Evolutionary conservation across 2,797 vertebrate genomes (phyloP).

Genomic region (Uromys caudimaculatus): DNA sequence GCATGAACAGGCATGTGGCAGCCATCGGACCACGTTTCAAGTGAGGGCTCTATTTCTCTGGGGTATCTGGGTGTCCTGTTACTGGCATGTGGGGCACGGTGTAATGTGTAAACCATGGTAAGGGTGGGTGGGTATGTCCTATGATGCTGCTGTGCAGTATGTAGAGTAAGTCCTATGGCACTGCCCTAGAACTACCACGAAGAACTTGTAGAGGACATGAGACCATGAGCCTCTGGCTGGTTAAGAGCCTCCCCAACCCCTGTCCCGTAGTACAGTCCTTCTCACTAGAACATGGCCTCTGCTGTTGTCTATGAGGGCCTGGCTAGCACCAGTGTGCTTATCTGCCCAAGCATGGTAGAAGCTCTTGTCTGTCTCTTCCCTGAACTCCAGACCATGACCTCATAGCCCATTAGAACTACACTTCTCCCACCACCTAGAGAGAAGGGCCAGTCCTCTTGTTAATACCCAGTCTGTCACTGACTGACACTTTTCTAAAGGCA

Average conservation of each 20-base stretch:
- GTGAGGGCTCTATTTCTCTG: conserved; percentile 84
- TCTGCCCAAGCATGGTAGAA: not conserved
- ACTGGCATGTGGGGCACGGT: not conserved
- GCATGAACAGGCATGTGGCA: conserved; percentile 96
- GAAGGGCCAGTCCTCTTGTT: not conserved
- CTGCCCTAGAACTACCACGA: not conserved
- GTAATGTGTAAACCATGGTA: too few relatives aligned
- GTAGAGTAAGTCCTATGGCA: not conserved
- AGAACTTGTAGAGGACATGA: not conserved
- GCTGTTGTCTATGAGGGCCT: not conserved
- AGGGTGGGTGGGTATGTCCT: not conserved
- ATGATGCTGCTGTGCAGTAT: not conserved
- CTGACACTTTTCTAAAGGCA: not conserved
- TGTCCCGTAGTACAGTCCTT: too few relatives aligned
- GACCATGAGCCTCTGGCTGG: not conserved
- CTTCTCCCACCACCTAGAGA: not conserved
- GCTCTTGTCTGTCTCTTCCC: not conserved
- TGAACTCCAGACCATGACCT: not conserved
- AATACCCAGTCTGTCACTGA: not conserved
- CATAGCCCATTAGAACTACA: fast-evolving
- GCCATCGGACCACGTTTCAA: conserved; percentile 98
- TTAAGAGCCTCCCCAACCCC: not conserved
- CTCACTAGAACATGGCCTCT: not conserved
- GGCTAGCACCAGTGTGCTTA: not conserved
- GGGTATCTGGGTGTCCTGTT: not conserved